These are phyloP conservation scores for Autographa gamma DNA, from an alignment of 2,888 invertebrate genomes.

Conservation along the genomic window DNA sequence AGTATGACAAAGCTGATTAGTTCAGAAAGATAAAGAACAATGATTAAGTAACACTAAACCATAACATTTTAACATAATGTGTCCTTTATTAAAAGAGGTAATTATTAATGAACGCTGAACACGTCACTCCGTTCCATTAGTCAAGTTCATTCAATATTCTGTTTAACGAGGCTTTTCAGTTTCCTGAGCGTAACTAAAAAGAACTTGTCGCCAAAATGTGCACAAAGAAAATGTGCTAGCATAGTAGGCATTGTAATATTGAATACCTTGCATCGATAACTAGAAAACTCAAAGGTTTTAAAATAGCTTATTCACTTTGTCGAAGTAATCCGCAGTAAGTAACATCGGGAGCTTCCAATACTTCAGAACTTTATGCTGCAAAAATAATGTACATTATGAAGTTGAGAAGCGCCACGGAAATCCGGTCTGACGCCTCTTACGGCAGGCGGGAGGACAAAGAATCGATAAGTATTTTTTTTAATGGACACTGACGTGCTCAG, in stretches of 20 bases:
- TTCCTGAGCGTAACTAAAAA: not conserved
- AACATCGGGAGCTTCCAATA: constrained; percentile 23
- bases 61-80: not conserved
- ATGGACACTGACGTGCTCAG: constrained; percentile 10
- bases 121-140: constrained; percentile 4
- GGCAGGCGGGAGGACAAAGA: constrained; percentile 8
- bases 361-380: constrained; percentile 17
- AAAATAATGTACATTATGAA: constrained; percentile 25
- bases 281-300: constrained; percentile 2
- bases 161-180: constrained; percentile 3
- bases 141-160: constrained; percentile 4
- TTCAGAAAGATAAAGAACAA: not conserved
- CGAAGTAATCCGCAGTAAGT: constrained; percentile 9
- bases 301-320: constrained; percentile 15
- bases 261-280: constrained; percentile 1
- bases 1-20: not conserved
- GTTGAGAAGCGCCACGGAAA: constrained; percentile 21
- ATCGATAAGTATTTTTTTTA: constrained; percentile 32
- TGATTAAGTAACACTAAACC: not conserved
- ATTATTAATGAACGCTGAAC: constrained; percentile 2
- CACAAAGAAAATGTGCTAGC: constrained; percentile 4
- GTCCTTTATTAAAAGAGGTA: not conserved
- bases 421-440: constrained; percentile 11
- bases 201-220: not conserved
- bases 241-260: not conserved